These are phyloP conservation scores for Maniola hyperantus DNA, from an alignment of 2,888 invertebrate genomes.

Conservation along the genomic window DNA sequence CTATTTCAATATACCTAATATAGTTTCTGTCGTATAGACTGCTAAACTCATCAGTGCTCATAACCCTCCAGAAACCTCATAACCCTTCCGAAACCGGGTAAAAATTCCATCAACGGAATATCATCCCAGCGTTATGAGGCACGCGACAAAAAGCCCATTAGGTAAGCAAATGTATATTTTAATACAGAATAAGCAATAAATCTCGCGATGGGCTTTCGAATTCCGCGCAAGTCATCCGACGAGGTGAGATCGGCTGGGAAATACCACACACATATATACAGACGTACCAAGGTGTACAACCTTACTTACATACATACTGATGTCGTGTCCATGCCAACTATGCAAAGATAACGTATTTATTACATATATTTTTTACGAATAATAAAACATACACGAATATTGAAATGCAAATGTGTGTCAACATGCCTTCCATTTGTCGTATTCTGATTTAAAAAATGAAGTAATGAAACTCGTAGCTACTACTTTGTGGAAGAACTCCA, in stretches of 20 bases:
- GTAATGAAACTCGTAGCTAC: neutral
- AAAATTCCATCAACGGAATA: slow-evolving; percentile 61
- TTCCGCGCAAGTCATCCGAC: slow-evolving; percentile 79
- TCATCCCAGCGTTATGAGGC: slow-evolving; percentile 61
- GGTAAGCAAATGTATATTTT: slow-evolving; percentile 80
- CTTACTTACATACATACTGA: slow-evolving; percentile 61
- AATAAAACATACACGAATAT: slow-evolving; percentile 19
- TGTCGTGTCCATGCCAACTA: slow-evolving; percentile 59
- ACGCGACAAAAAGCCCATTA: slow-evolving; percentile 79
- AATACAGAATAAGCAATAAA: slow-evolving; percentile 81
- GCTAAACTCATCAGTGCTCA: neutral
- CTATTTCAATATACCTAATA: too few species aligned
- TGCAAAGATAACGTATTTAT: slow-evolving; percentile 56
- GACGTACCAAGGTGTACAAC: slow-evolving; percentile 58
- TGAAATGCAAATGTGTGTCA: slow-evolving; percentile 3
- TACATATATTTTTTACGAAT: slow-evolving; percentile 39
- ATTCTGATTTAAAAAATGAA: neutral
- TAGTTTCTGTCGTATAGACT: too few species aligned
- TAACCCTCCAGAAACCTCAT: too few species aligned
- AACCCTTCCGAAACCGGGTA: slow-evolving; percentile 41
- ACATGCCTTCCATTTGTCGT: neutral
- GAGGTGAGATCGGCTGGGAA: slow-evolving; percentile 81
- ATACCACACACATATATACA: slow-evolving; percentile 69
- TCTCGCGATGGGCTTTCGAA: slow-evolving; percentile 82
- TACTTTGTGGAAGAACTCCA: neutral